Conservation (phyloP, 2,113 vertebrate species). For the Varanus komodoensis region DNA sequence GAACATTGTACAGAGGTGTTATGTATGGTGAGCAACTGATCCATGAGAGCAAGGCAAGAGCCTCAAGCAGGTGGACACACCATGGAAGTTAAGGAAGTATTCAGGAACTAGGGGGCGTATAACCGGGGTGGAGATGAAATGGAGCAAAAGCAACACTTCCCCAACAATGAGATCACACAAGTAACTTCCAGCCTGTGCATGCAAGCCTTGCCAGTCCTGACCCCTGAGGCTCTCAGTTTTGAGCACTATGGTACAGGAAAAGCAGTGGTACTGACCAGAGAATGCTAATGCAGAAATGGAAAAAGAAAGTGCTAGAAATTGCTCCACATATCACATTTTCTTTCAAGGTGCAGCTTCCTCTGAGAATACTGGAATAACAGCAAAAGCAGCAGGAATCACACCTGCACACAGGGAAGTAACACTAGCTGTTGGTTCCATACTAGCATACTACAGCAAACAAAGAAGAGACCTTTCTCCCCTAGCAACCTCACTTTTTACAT, state of each 20-base stretch:
- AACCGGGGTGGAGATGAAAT: background rate
- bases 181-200: background rate
- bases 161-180: background rate
- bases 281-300: background rate
- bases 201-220: background rate
- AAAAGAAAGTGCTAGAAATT: background rate
- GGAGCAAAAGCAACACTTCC: rapidly evolving
- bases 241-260: background rate
- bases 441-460: background rate
- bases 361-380: background rate
- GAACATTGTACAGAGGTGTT: rapidly evolving
- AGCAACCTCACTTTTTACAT: background rate
- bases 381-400: background rate
- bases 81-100: background rate
- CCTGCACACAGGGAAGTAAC: background rate
- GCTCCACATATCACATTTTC: background rate
- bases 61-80: conserved; percentile 23
- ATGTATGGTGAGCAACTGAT: rapidly evolving
- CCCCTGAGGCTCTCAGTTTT: background rate
- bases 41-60: conserved; percentile 40
- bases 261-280: background rate
- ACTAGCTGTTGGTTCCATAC: background rate
- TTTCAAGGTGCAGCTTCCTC: background rate
- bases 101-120: background rate
- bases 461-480: background rate